Evolutionary conservation across 2,113 vertebrate genomes (phyloP).

Genomic region (Azemiops feae): DNA sequence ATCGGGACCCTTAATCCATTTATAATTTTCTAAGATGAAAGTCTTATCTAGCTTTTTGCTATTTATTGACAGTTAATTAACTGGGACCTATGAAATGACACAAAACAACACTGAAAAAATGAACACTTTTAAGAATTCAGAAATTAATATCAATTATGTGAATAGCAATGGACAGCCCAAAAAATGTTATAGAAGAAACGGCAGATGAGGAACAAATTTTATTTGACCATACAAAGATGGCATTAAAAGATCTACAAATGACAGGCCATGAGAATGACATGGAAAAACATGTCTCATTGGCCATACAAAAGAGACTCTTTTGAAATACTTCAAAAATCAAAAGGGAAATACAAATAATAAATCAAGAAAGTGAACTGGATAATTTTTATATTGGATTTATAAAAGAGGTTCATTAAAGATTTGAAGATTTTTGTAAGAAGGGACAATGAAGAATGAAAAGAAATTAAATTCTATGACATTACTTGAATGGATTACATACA

Average conservation of each 20-base stretch:
- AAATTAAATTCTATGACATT: neutral
- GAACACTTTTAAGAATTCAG: neutral
- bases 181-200: neutral
- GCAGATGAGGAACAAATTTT: neutral
- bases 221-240: neutral
- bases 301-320: no score
- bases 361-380: neutral
- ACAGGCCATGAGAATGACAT: neutral
- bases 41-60: neutral
- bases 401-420: neutral
- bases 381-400: neutral
- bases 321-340: neutral
- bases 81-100: neutral
- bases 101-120: neutral
- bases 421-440: neutral
- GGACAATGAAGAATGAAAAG: neutral
- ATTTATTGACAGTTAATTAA: neutral
- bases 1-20: neutral
- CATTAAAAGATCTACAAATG: neutral
- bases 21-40: neutral
- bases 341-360: neutral
- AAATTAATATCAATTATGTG: neutral
- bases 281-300: neutral
- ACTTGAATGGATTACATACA: neutral
- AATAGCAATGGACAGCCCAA: neutral